Base-by-base conservation (phyloP, 1,140 invertebrate species). In the Delia radicum region DNA sequence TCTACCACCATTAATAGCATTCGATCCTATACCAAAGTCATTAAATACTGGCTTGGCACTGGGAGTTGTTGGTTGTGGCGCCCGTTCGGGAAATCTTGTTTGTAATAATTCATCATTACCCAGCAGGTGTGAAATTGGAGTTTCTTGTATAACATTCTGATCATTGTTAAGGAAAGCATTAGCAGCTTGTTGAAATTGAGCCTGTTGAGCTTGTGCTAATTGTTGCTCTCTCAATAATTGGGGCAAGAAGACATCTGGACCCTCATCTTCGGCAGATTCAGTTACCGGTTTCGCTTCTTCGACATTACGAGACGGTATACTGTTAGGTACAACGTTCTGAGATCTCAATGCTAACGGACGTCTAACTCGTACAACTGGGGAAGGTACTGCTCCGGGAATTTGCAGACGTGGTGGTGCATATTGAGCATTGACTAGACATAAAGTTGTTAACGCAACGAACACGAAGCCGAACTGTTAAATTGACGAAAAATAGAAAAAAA, bases 271-370 rank as follows among this genome's bases (percentile, higher is more conserved):
- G 79, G 89, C 88, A 74, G 88, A 87, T 79, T 90, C 88, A 8
- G 89, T 89, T 29, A 90, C 88, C 24, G 90, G 89, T 79, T 90
- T 90, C 12, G 84, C 79, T 75, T 89, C 90, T 37, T 90, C 90
- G 77, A 85, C 79, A 5, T 87, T 84, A 3, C 88, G 87, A 0
- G 87, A 81, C 0, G 88, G 82, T 27, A 88, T 86, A n/a, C 65
- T 31, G n/a, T 73, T 65, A n/a, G 71, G 26, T 2, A 26, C 29
- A 15, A 87, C 82, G 3, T 90, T 89, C 74, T 82, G 76, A 26
- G 83, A 80, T 61, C 88, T 87, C 7, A 87, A 81, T 2, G 78
- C 76, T 8, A 79, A 78, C 5, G 89, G 89, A 69, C 88, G 85
- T 55, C 88, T 85, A 13, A 89, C 85, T 69, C 89, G 87, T 1